These are phyloP conservation scores for Spodoptera picta DNA, from an alignment of 2,888 invertebrate species.

Conservation along the genomic window DNA sequence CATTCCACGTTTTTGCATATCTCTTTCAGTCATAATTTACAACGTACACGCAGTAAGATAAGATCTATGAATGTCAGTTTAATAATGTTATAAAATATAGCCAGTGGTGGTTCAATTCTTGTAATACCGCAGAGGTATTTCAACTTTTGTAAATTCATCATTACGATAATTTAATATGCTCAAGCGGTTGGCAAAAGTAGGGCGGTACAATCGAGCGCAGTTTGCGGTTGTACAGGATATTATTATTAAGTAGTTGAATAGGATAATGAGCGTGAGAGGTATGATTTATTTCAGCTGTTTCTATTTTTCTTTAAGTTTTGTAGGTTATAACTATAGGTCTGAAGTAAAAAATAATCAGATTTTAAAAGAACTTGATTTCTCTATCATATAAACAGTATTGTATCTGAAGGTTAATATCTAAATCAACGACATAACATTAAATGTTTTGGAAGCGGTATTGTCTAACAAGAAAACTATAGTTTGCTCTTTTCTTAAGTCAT, in stretches of 20 bases:
- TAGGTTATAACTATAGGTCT: background rate
- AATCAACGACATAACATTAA: too few species aligned
- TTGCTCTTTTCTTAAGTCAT: too few species aligned
- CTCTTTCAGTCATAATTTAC: slow-evolving; percentile 49
- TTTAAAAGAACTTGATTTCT: too few species aligned
- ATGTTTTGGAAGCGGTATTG: too few species aligned
- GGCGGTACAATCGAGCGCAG: slow-evolving; percentile 53
- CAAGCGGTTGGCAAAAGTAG: slow-evolving; percentile 51
- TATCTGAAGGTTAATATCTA: too few species aligned
- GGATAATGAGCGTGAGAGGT: slow-evolving; percentile 17
- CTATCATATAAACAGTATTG: too few species aligned
- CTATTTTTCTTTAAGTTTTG: slow-evolving; percentile 2
- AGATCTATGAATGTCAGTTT: slow-evolving; percentile 54
- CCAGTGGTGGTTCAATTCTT: slow-evolving; percentile 42
- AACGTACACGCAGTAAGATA: slow-evolving; percentile 44
- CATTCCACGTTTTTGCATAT: slow-evolving; percentile 50
- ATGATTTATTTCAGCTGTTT: slow-evolving; percentile 26
- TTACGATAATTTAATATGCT: slow-evolving; percentile 66
- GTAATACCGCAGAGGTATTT: slow-evolving; percentile 46
- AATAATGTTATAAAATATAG: slow-evolving; percentile 57
- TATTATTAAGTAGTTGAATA: slow-evolving; percentile 34
- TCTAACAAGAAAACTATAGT: too few species aligned
- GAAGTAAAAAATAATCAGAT: too few species aligned
- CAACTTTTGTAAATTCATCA: slow-evolving; percentile 64
- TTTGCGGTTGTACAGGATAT: slow-evolving; percentile 27